Conservation (phyloP, 92 coral and sea anemone genomes). For the Siderastrea radians region DNA sequence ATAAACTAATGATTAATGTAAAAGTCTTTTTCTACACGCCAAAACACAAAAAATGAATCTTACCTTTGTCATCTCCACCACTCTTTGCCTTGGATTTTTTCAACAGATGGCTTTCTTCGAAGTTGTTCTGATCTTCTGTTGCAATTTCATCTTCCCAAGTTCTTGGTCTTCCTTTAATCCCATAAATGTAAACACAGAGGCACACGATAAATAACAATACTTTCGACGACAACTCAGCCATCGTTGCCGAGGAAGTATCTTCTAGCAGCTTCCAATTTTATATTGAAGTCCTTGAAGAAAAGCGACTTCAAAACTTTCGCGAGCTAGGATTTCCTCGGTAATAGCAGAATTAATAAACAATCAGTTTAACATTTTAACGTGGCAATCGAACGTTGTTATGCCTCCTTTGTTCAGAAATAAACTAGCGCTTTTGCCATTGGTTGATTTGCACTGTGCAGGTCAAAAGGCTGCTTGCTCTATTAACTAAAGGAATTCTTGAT, state of each 20-base stretch:
- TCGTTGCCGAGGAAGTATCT: conserved; percentile 4
- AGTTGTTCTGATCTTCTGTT: background rate
- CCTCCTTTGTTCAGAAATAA: conserved; percentile 32
- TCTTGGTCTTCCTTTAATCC: conserved; percentile 47
- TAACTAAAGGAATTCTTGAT: conserved; percentile 21
- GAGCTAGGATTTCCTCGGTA: conserved; percentile 20
- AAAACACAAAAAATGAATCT: background rate
- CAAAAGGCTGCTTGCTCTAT: conserved; percentile 13
- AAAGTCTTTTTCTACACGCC: background rate
- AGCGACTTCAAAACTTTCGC: background rate
- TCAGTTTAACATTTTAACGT: conserved; percentile 32
- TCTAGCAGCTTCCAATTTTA: conserved; percentile 45
- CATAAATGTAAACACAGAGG: conserved; percentile 34
- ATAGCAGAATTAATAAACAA: conserved; percentile 6
- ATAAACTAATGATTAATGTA: background rate
- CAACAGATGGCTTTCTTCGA: conserved; percentile 27
- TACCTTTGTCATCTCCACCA: conserved; percentile 35
- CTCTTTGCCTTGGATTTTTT: conserved; percentile 33
- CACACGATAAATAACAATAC: conserved; percentile 2
- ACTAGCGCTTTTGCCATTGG: conserved; percentile 31
- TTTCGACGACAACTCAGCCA: conserved; percentile 16
- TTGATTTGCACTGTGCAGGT: conserved; percentile 5
- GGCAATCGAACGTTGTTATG: conserved; percentile 21
- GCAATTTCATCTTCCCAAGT: conserved; percentile 29
- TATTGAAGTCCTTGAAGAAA: conserved; percentile 21